These are phyloP conservation scores for Amiota mariae DNA, from an alignment of 2,888 invertebrate genomes.

Conservation along the genomic window DNA sequence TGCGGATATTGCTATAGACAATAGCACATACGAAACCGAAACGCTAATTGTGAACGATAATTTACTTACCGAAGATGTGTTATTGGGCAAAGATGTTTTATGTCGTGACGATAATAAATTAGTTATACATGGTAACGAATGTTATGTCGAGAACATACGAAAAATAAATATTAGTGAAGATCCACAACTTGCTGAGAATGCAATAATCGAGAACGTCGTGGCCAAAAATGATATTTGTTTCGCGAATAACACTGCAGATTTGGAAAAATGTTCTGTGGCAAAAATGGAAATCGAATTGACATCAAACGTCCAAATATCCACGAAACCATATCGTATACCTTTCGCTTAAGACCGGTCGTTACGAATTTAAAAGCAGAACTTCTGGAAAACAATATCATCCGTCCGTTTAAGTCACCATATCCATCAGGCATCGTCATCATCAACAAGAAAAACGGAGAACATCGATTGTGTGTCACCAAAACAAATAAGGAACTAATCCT, in stretches of 20 bases:
- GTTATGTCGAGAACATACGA: background rate
- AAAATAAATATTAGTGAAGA: background rate
- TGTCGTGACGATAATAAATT: constrained; percentile 10
- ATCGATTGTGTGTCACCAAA: background rate
- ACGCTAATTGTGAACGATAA: constrained; percentile 29
- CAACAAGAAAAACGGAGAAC: too few relatives aligned
- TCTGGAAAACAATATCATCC: too few relatives aligned
- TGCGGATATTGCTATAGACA: constrained; percentile 24
- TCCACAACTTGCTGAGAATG: background rate
- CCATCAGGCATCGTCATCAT: background rate
- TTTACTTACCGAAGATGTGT: constrained; percentile 28
- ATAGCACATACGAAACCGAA: constrained; percentile 14
- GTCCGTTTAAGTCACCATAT: too few relatives aligned
- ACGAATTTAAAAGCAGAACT: background rate
- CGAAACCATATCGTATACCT: constrained; percentile 12
- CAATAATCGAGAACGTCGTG: background rate
- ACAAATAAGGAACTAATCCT: constrained; percentile 18
- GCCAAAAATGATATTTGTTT: background rate
- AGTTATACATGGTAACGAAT: background rate
- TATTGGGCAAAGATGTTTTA: constrained; percentile 28
- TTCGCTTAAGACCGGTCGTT: background rate
- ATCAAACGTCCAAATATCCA: background rate
- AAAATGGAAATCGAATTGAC: constrained; percentile 12
- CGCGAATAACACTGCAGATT: constrained; percentile 8
- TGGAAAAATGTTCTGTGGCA: too few relatives aligned